Evolutionary conservation across 2,888 invertebrate species (phyloP).

Genomic region (Petrolisthes manimaculis): DNA sequence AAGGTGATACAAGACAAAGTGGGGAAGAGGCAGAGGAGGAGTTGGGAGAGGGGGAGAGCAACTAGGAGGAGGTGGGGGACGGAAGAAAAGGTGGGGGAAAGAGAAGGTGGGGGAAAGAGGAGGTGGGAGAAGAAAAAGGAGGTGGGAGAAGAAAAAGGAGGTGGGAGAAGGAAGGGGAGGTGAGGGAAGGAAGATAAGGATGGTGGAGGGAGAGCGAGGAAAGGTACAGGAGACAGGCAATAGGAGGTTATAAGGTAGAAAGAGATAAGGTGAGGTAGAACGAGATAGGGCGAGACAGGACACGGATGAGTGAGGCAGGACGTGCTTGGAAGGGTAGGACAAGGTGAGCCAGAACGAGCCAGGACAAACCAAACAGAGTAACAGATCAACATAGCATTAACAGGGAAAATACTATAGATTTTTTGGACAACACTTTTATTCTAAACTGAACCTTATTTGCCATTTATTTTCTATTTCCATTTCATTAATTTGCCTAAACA

Average conservation of each 20-base stretch:
- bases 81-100: not conserved
- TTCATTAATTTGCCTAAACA: too few species aligned
- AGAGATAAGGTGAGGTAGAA: too few species aligned
- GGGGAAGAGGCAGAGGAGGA: not conserved
- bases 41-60: slow-evolving; percentile 14
- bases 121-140: not conserved
- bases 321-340: not conserved
- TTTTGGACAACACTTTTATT: too few species aligned
- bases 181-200: not conserved
- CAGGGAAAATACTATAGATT: too few species aligned
- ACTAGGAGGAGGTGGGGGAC: slow-evolving; percentile 2
- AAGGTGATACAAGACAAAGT: not conserved
- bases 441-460: too few species aligned
- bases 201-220: not conserved
- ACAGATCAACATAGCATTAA: too few species aligned
- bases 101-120: not conserved
- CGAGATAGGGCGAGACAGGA: not conserved
- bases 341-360: not conserved
- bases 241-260: too few species aligned
- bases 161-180: slow-evolving; percentile 12
- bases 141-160: not conserved
- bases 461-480: too few species aligned
- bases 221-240: too few species aligned
- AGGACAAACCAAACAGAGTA: slow-evolving; percentile 17
- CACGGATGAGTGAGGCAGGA: not conserved